These are phyloP conservation scores for Sarcoramphus papa DNA, from an alignment of 2,797 vertebrate genomes.

Conservation along the genomic window DNA sequence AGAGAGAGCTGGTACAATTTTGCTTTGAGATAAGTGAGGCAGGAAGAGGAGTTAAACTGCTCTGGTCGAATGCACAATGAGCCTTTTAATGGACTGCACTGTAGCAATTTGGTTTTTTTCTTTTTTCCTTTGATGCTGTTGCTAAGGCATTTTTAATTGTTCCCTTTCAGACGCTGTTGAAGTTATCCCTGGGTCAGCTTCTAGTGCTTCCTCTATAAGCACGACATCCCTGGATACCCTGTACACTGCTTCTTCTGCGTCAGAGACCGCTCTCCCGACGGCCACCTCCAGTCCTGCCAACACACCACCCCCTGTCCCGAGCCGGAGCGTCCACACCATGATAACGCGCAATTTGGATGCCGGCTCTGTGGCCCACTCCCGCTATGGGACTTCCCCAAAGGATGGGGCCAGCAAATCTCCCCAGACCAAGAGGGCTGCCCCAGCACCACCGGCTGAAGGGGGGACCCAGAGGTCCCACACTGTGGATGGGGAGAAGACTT, in stretches of 20 bases:
- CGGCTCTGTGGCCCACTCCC: slow-evolving; percentile 3
- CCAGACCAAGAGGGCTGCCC: slow-evolving; percentile 54
- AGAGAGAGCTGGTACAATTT: slow-evolving; percentile 54
- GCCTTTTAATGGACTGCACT: slow-evolving; percentile 23
- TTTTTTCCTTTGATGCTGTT: slow-evolving; percentile 51
- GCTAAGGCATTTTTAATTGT: slow-evolving; percentile 59
- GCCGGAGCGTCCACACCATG: slow-evolving; percentile 75
- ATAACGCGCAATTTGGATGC: slow-evolving; percentile 66
- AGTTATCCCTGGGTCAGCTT: slow-evolving; percentile 68
- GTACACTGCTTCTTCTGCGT: slow-evolving; percentile 82
- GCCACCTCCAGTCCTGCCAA: slow-evolving; percentile 81
- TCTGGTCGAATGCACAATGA: slow-evolving; percentile 46
- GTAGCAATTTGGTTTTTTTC: neutral
- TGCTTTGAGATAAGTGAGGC: slow-evolving; percentile 59
- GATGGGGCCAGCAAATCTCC: slow-evolving; percentile 57
- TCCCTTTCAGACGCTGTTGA: slow-evolving; percentile 56
- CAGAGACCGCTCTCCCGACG: slow-evolving; percentile 77
- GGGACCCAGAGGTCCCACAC: slow-evolving; percentile 20
- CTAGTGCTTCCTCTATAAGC: slow-evolving; percentile 83
- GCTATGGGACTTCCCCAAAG: slow-evolving; percentile 71
- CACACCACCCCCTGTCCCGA: slow-evolving; percentile 90
- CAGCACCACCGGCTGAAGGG: slow-evolving; percentile 7
- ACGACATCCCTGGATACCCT: slow-evolving; percentile 86
- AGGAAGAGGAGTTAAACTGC: slow-evolving; percentile 64
- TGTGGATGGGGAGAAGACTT: slow-evolving; percentile 35